Conservation (phyloP, 2,113 vertebrate genomes). For the Mustela nigripes region DNA sequence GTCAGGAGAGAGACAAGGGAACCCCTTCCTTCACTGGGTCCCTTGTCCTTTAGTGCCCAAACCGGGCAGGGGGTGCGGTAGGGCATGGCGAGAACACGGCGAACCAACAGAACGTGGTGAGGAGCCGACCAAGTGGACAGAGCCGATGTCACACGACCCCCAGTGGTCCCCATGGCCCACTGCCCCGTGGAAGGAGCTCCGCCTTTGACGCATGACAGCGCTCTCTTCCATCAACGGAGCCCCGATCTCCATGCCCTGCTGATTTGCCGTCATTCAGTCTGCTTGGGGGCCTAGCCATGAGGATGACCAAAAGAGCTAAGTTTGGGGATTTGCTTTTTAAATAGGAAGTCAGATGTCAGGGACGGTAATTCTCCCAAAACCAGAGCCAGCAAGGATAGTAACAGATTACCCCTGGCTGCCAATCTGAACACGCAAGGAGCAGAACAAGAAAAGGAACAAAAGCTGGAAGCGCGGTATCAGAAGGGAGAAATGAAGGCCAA, state of each 20-base stretch:
- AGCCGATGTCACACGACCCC: rapidly evolving
- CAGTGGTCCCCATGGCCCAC: rapidly evolving
- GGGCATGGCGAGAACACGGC: neutral
- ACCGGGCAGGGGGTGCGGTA: neutral
- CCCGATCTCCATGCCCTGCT: rapidly evolving
- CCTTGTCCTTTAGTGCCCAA: rapidly evolving
- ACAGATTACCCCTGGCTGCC: neutral
- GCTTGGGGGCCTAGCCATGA: neutral
- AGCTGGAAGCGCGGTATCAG: neutral
- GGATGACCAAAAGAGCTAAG: neutral
- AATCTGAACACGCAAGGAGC: neutral
- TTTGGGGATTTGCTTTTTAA: neutral
- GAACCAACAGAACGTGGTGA: rapidly evolving
- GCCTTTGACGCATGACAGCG: rapidly evolving
- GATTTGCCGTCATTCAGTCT: neutral
- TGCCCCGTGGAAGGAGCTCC: neutral
- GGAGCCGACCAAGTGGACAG: neutral
- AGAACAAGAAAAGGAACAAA: neutral
- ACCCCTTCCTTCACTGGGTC: neutral
- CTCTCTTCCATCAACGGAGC: neutral
- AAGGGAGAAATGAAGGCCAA: neutral
- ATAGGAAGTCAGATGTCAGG: neutral
- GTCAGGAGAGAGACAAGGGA: neutral
- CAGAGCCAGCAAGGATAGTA: no score
- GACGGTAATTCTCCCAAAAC: neutral